Conservation (phyloP, 2,888 invertebrate species). For the Thyatira batis region DNA sequence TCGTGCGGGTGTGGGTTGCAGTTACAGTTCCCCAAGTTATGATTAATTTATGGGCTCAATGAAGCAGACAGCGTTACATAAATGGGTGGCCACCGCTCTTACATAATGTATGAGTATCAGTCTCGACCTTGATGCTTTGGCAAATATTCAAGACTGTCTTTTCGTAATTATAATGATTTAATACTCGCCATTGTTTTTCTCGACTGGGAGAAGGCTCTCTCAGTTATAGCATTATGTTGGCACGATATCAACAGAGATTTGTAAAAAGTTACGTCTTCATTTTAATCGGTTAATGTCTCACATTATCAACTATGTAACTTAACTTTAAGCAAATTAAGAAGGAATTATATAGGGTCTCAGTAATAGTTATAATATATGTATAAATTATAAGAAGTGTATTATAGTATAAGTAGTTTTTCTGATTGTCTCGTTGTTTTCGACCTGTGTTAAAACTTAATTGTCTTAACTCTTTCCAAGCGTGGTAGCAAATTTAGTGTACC, state of each 20-base stretch:
- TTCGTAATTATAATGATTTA: conserved; percentile 22
- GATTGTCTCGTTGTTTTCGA: too few relatives aligned
- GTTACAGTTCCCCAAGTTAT: conserved; percentile 39
- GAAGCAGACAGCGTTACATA: conserved; percentile 22
- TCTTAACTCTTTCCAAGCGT: too few relatives aligned
- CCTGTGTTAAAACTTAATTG: too few relatives aligned
- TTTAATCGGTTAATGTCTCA: neutral
- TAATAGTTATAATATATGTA: too few relatives aligned
- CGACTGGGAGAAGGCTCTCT: neutral
- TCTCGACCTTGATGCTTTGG: conserved; percentile 12
- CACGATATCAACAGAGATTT: conserved; percentile 14
- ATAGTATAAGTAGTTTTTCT: too few relatives aligned
- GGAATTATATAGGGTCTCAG: too few relatives aligned
- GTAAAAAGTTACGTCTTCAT: neutral
- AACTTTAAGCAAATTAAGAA: too few relatives aligned
- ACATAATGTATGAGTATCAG: neutral
- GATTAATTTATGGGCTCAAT: conserved; percentile 45
- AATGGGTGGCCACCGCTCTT: conserved; percentile 12
- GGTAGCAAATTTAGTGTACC: too few relatives aligned
- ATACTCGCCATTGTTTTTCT: conserved; percentile 15
- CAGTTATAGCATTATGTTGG: conserved; percentile 12
- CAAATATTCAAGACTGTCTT: conserved; percentile 17
- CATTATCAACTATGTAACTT: too few relatives aligned
- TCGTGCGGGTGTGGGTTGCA: conserved; percentile 31
- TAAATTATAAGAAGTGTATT: too few relatives aligned